Base-by-base conservation (phyloP, 2,113 vertebrate genomes). In the Artemisiospiza belli region DNA sequence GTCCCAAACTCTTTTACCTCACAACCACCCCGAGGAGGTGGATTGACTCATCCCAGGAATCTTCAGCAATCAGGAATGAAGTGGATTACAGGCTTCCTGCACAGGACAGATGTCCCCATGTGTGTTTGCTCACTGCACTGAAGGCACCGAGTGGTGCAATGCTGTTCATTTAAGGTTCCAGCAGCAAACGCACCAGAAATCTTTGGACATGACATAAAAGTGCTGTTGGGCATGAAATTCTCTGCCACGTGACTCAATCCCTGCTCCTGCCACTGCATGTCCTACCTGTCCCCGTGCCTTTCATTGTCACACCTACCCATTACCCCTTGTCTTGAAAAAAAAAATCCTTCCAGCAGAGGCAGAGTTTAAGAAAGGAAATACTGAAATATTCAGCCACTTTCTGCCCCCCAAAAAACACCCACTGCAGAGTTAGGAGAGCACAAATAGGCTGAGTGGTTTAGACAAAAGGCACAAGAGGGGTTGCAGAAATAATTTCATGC, bases 61-160 rank as follows among this genome's bases (percentile, higher is more conserved):
- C 21, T 1, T 12, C 46, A 78, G 87, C 69, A 35, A 35, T 25
- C 74, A 25, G 91, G 92, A 47, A 92, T 64, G 79, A 70, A 63
- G 83, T 31, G 96, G 83, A 94, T 95, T 89, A 49, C 10, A 78
- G 80, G 68, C 44, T 95, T 92, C 80, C 77, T 35, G 35, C 68
- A 47, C 10, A 83, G 89, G 52, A 70, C 59, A 5, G 43, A 62
- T 1, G 51, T 85, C 80, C 55, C 55, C 72, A 5, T 1, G 9
- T 1, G 55, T 2, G 4, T 63, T 62, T 63, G 55, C 62, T 83
- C 63, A 6, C 59, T 8, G 22, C 1, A 15, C 28, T 6, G 41
- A 61, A 70, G 1, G 3, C n/a, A 37, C 2, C 5, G 1, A 61
- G 66, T 41, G 54, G 49, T 49, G 79, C 82, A 66, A 87, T 5